Evolutionary conservation across 64 coral and sea anemone genomes (phyloP).

Genomic region (Exaiptasia diaphana): DNA sequence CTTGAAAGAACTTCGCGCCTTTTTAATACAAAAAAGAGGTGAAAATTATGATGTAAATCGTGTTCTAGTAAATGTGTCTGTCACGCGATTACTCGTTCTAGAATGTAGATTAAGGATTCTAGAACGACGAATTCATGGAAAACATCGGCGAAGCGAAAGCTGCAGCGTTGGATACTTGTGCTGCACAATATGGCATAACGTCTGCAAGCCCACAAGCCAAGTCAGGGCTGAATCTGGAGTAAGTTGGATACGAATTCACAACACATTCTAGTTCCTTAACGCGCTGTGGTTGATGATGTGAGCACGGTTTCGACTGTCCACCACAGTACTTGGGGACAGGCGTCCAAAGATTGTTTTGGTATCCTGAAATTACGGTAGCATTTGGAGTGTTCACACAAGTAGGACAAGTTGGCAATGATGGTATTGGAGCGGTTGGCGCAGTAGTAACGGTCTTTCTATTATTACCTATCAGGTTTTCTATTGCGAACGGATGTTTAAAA

Average conservation of each 20-base stretch:
- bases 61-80: not conserved
- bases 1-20: not conserved
- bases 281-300: slow-evolving; percentile 50
- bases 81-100: slow-evolving; percentile 12
- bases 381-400: slow-evolving; percentile 68
- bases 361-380: slow-evolving; percentile 7
- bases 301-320: slow-evolving; percentile 70
- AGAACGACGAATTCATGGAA: not conserved
- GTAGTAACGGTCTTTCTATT: slow-evolving; percentile 58
- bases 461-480: slow-evolving; percentile 87
- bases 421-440: slow-evolving; percentile 46
- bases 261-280: slow-evolving; percentile 47
- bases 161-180: slow-evolving; percentile 27
- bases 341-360: slow-evolving; percentile 70
- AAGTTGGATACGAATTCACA: slow-evolving; percentile 17
- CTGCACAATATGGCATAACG: slow-evolving; percentile 48
- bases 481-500: slow-evolving; percentile 94
- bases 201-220: slow-evolving; percentile 39
- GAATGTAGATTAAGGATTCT: not conserved
- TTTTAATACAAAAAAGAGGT: not conserved
- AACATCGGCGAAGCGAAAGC: slow-evolving; percentile 8
- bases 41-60: not conserved
- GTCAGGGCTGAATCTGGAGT: slow-evolving; percentile 29
- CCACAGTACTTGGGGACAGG: slow-evolving; percentile 61
- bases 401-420: slow-evolving; percentile 76